These are phyloP conservation scores for Panzeria rudis DNA, from an alignment of 2,888 invertebrate species.

Conservation along the genomic window DNA sequence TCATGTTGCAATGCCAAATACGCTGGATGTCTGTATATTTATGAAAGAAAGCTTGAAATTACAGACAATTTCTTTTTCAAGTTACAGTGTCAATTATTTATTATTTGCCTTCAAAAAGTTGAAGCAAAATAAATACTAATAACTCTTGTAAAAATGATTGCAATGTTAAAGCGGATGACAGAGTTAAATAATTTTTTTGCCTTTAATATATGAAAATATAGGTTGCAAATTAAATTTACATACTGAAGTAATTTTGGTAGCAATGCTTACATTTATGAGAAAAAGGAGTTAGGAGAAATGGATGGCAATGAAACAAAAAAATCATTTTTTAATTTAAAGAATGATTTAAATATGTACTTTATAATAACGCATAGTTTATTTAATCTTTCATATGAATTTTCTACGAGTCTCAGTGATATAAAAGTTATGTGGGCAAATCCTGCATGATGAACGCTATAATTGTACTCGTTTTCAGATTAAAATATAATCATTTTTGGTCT, in stretches of 20 bases:
- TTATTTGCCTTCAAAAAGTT: constrained; percentile 30
- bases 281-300: too few species aligned
- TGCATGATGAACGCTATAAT: too few species aligned
- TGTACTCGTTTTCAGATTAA: too few species aligned
- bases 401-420: too few species aligned
- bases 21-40: background rate
- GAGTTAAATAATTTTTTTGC: background rate
- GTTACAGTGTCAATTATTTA: constrained; percentile 62
- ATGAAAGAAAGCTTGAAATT: background rate
- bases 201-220: background rate
- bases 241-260: background rate
- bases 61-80: constrained; percentile 38
- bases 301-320: background rate
- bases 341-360: too few species aligned
- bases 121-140: constrained; percentile 15
- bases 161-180: constrained; percentile 2
- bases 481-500: too few species aligned
- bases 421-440: too few species aligned
- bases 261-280: background rate
- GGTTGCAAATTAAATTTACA: background rate
- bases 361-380: too few species aligned
- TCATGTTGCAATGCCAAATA: constrained; percentile 50
- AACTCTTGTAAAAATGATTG: background rate
- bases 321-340: too few species aligned
- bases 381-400: too few species aligned